Base-by-base conservation (phyloP, 2,888 invertebrate species). In the Callimorpha dominula region DNA sequence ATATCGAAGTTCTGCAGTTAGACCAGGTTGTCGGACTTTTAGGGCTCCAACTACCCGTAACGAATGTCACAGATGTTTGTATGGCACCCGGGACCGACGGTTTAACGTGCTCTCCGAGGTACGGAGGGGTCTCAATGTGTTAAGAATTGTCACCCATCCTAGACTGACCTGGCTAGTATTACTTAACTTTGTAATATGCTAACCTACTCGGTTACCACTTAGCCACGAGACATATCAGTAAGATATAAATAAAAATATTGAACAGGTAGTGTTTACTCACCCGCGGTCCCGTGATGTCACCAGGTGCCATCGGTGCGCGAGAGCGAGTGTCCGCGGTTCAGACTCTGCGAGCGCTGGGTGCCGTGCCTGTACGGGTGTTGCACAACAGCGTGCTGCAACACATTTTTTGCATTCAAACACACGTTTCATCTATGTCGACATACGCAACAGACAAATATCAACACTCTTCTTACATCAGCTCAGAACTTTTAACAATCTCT, bases 261-360 rank as follows among this genome's bases (percentile, higher is more conserved):
- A 31, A 60, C 4, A 54, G 12, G n/a, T 60, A 60, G 60, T 20
- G 12, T 65, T 17, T 31, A 75, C 81, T 85, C 92, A 96, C 97
- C 96, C 96, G 97, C 96, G 96, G 96, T 96, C 95, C 97, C 97
- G 97, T 97, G 97, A 96, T 97, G 97, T 97, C 97, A 97, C 97
- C 97, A 97, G 97, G 97, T 97, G 92, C 97, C 97, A 96, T 97
- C 97, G 94, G 97, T 96, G 91, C 97, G 96, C 90, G 97, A 96
- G 87, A 97, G 94, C 84, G 97, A 96, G 91, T 97, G 97, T 81
- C 97, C 97, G 92, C 97, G 97, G 96, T 97, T 97, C 92, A 97
- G 95, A 86, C 97, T 97, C 96, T 97, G 97, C 86, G 97, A 97
- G 84, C 97, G 96, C 94, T 97, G 97, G 65, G 95, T 94, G 83